Conservation (phyloP, 2,888 invertebrate genomes). For the Drosophila koepferae region DNA sequence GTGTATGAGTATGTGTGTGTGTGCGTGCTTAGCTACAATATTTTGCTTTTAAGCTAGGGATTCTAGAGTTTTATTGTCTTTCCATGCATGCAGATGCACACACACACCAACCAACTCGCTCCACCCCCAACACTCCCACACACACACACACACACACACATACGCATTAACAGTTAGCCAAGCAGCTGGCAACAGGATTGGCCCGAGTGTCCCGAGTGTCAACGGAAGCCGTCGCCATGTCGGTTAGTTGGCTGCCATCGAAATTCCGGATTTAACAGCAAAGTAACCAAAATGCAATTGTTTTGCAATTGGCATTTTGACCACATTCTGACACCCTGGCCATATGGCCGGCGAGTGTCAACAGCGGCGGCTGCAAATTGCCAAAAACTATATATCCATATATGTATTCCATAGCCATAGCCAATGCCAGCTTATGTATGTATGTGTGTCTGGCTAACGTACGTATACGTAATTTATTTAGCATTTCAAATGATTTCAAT, state of each 20-base stretch:
- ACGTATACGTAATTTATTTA: conserved; percentile 77
- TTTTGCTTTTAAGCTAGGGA: conserved; percentile 80
- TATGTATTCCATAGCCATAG: conserved; percentile 7
- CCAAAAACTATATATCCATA: conserved; percentile 64
- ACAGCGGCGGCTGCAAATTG: conserved; percentile 72
- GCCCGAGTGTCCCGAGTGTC: conserved; percentile 54
- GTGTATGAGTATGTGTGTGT: conserved; percentile 9
- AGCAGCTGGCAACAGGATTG: conserved; percentile 34
- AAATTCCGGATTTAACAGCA: conserved; percentile 80
- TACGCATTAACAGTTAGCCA: conserved; percentile 22
- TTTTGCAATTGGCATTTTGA: conserved; percentile 83
- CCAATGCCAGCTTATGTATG: neutral
- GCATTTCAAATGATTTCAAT: conserved; percentile 65
- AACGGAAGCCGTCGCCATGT: conserved; percentile 72
- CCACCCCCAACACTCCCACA: neutral
- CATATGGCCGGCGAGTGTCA: conserved; percentile 72
- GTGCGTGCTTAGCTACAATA: conserved; percentile 64
- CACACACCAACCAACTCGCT: neutral
- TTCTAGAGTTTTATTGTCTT: conserved; percentile 57
- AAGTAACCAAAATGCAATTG: conserved; percentile 83
- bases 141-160: neutral
- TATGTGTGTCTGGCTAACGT: neutral
- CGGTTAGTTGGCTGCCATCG: conserved; percentile 76
- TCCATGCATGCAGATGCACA: conserved; percentile 29
- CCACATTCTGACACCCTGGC: conserved; percentile 81